These are phyloP conservation scores for Chydorus sphaericus DNA, from an alignment of 2,888 invertebrate genomes.

Conservation along the genomic window DNA sequence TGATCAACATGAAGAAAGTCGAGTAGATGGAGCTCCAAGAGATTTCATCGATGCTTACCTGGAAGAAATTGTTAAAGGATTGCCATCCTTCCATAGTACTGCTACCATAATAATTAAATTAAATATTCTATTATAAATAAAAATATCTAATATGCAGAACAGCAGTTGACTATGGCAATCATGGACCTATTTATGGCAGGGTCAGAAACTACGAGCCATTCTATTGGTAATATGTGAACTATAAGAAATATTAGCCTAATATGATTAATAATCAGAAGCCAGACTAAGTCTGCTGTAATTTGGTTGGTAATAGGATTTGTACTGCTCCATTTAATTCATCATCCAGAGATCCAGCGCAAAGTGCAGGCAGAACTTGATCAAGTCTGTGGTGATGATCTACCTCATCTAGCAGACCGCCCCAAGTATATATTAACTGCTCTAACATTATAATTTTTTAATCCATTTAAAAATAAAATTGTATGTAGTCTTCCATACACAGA, in stretches of 20 bases:
- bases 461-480: neutral
- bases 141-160: constrained; percentile 1
- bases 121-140: neutral
- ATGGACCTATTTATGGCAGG: constrained; percentile 20
- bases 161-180: constrained; percentile 11
- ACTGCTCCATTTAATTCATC: constrained; percentile 19
- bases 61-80: constrained; percentile 21
- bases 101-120: too few species aligned
- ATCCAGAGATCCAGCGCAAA: constrained; percentile 19
- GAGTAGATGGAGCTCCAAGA: constrained; percentile 13
- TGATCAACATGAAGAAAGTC: constrained; percentile 18
- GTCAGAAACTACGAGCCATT: constrained; percentile 10
- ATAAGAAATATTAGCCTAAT: too few species aligned
- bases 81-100: too few species aligned
- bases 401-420: constrained; percentile 15
- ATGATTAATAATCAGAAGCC: too few species aligned
- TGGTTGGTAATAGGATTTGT: constrained; percentile 18
- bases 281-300: too few species aligned
- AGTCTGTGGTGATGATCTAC: constrained; percentile 16
- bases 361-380: constrained; percentile 20
- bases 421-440: constrained; percentile 3
- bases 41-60: constrained; percentile 23
- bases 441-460: too few species aligned
- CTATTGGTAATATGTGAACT: constrained; percentile 8
- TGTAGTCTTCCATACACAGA: constrained; percentile 37